Evolutionary conservation across 2,888 invertebrate genomes (phyloP).

Genomic region (Teleiodes luculella): DNA sequence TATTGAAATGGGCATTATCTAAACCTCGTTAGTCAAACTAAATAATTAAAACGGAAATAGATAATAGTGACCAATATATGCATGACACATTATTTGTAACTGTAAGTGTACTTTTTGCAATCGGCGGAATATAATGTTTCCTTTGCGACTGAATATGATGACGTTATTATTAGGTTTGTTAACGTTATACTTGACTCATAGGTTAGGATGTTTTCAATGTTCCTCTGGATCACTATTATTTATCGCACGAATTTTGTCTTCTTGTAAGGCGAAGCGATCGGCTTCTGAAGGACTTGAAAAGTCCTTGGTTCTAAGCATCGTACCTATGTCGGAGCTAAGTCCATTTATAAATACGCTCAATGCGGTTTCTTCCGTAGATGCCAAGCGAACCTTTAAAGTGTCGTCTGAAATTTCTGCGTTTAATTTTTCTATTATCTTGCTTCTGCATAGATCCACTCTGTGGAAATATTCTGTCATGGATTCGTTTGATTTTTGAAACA

Average conservation of each 20-base stretch:
- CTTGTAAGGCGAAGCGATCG: constrained; percentile 28
- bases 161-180: too few species aligned
- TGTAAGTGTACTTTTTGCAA: too few species aligned
- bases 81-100: too few species aligned
- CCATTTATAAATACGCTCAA: constrained; percentile 33
- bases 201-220: too few species aligned
- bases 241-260: constrained; percentile 27
- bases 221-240: constrained; percentile 8
- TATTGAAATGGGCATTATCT: too few species aligned
- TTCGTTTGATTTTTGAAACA: constrained; percentile 33
- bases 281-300: constrained; percentile 25
- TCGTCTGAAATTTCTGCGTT: constrained; percentile 22
- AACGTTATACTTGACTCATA: too few species aligned
- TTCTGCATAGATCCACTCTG: constrained; percentile 28
- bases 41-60: too few species aligned
- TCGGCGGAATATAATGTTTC: too few species aligned
- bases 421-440: constrained; percentile 19
- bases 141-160: too few species aligned
- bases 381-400: constrained; percentile 21
- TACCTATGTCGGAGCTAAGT: constrained; percentile 25
- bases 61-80: too few species aligned
- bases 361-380: constrained; percentile 28
- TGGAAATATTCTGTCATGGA: constrained; percentile 29
- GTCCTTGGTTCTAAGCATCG: constrained; percentile 27
- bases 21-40: too few species aligned